Conservation (phyloP, 1,140 invertebrate species). For the Drosophila pseudoobscura region DNA sequence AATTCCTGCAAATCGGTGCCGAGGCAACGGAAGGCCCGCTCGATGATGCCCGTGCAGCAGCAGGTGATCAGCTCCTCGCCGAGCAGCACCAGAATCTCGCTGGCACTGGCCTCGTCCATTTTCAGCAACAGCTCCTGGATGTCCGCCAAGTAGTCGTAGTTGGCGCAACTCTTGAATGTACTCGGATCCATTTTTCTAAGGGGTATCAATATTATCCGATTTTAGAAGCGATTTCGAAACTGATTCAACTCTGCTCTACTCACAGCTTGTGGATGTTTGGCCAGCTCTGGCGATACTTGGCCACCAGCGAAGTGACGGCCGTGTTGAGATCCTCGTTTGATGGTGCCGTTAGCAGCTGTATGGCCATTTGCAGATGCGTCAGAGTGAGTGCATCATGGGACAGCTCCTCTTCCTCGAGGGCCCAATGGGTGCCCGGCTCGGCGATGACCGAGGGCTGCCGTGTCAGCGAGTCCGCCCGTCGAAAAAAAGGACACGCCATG, state of each 20-base stretch:
- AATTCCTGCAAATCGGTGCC: constrained; percentile 92
- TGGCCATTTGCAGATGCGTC: constrained; percentile 85
- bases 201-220: neutral
- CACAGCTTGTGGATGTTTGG: constrained; percentile 80
- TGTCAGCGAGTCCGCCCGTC: constrained; percentile 70
- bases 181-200: constrained; percentile 70
- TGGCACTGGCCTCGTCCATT: constrained; percentile 83
- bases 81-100: constrained; percentile 86
- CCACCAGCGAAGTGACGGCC: constrained; percentile 74
- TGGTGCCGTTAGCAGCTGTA: constrained; percentile 85
- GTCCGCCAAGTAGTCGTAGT: constrained; percentile 82
- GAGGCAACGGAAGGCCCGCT: constrained; percentile 90
- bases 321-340: constrained; percentile 83
- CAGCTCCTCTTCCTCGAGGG: constrained; percentile 76
- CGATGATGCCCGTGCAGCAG: constrained; percentile 87
- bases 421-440: constrained; percentile 72
- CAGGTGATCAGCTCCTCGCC: constrained; percentile 87
- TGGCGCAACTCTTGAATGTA: constrained; percentile 75
- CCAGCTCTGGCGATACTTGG: constrained; percentile 79
- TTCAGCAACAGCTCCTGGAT: constrained; percentile 81
- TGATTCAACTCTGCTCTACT: constrained; percentile 17
- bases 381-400: constrained; percentile 82
- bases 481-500: constrained; percentile 83
- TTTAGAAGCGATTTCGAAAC: constrained; percentile 3
- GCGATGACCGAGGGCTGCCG: constrained; percentile 79